These are phyloP conservation scores for Corticium candelabrum DNA, from an alignment of 37 sponge, comb jelly and placozoan genomes.

Conservation along the genomic window DNA sequence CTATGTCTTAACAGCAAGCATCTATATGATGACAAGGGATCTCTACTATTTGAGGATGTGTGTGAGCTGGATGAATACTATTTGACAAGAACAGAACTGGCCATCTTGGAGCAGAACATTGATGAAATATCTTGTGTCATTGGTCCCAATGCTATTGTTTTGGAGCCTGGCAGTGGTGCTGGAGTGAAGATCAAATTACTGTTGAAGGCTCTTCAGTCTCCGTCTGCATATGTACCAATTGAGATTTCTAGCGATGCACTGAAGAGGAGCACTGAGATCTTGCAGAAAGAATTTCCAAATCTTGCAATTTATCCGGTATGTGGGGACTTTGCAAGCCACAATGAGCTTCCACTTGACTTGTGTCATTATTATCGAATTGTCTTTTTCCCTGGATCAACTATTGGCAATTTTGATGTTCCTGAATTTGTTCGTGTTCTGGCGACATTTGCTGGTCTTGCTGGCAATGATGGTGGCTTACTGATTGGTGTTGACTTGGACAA, in stretches of 20 bases:
- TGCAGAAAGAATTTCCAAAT: neutral
- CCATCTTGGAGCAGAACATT: neutral
- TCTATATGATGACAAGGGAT: conserved; percentile 10
- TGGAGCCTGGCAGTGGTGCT: conserved; percentile 17
- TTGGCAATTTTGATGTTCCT: neutral
- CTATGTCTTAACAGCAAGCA: neutral
- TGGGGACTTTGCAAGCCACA: neutral
- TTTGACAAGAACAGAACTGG: conserved; percentile 9
- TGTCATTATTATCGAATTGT: neutral
- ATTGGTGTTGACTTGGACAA: conserved; percentile 13
- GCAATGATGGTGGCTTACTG: neutral
- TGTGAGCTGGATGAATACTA: conserved; percentile 17
- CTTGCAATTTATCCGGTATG: neutral
- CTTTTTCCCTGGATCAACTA: neutral
- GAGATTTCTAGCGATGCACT: neutral
- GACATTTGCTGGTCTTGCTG: neutral
- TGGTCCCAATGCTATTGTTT: neutral
- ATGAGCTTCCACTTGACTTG: neutral
- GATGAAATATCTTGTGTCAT: neutral
- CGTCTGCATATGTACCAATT: neutral
- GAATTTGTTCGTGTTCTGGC: neutral
- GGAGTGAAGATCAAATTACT: conserved; percentile 9
- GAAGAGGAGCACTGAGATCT: neutral
- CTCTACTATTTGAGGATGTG: conserved; percentile 14
- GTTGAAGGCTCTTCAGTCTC: neutral